Evolutionary conservation across 2,113 vertebrate species (phyloP), one percentile per base, ranked within the genome.

Genomic region (Trochalopteron elliotii): DNA sequence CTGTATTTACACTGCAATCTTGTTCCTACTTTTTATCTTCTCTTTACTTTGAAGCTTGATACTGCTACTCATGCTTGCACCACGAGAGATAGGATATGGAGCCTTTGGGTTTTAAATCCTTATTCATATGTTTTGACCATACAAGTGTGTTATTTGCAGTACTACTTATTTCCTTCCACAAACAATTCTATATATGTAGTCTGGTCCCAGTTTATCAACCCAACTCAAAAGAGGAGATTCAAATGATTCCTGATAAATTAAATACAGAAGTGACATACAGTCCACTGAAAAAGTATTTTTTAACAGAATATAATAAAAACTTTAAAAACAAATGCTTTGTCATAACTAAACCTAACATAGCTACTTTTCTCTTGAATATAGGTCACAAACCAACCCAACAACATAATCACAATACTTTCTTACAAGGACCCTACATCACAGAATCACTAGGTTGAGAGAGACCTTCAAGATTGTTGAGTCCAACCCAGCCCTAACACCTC

Each of bases 121-220:
- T 74, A 27, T 35, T 74, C 11, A 24, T 31, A 21, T 2, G 19
- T 71, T 59, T 76, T 76, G 33, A 59, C 11, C 3, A 57, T 17
- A 68, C 3, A 8, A 17, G 2, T 52, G 15, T 27, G 35, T 7
- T 42, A 42, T 18, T 75, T 74, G 10, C 28, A n/a, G 6, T 59
- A 33, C 35, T 80, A 44, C 20, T 56, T 19, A 35, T 70, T 74
- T 64, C 35, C 15, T 92, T 78, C 10, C 30, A 74, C 16, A 53
- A 40, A 3, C 0, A 14, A 39, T 27, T 12, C 19, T 50, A 21
- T 14, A 47, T 4, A n/a, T 14, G 3, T 12, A 63, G 12, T 35
- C 17, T 4, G 1, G 24, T 63, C 12, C 30, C 1, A 1, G 12
- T 59, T 40, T 40, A 27, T 40, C 35, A 7, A 52, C 8, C 9